Evolutionary conservation across 2,113 vertebrate species (phyloP).

Genomic region (Myrmophylax atrothorax): DNA sequence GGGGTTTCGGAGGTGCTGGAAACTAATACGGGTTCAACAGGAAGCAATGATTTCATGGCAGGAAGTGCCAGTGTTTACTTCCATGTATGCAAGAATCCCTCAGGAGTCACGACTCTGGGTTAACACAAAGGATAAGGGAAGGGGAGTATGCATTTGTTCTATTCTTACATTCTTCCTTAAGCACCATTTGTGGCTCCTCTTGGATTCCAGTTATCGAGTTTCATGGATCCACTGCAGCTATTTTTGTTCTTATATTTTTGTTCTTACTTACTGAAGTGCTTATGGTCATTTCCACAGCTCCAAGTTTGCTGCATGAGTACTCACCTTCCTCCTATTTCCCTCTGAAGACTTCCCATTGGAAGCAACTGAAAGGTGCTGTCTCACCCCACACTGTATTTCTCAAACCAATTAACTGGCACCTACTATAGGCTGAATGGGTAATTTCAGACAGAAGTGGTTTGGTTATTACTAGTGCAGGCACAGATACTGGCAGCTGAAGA

Average conservation of each 20-base stretch:
- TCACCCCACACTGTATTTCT: background rate
- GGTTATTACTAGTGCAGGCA: background rate
- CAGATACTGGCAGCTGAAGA: rapidly evolving
- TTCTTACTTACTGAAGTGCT: background rate
- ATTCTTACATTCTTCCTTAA: background rate
- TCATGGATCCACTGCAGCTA: background rate
- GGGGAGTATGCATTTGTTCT: background rate
- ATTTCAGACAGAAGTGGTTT: background rate
- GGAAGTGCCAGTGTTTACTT: background rate
- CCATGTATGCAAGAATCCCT: background rate
- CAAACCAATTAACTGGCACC: background rate
- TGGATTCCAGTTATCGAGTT: background rate
- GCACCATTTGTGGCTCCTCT: background rate
- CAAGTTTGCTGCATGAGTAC: background rate
- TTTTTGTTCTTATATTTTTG: background rate
- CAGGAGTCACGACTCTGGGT: background rate
- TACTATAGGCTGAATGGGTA: background rate
- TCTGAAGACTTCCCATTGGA: background rate
- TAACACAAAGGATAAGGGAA: background rate
- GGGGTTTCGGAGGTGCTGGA: background rate
- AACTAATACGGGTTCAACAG: background rate
- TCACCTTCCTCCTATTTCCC: background rate
- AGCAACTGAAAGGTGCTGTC: background rate
- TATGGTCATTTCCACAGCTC: background rate
- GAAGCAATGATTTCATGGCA: background rate